Evolutionary conservation across 1,140 invertebrate species (phyloP), one percentile per base, ranked within the genome.

Genomic region (Euborellia annulipes): DNA sequence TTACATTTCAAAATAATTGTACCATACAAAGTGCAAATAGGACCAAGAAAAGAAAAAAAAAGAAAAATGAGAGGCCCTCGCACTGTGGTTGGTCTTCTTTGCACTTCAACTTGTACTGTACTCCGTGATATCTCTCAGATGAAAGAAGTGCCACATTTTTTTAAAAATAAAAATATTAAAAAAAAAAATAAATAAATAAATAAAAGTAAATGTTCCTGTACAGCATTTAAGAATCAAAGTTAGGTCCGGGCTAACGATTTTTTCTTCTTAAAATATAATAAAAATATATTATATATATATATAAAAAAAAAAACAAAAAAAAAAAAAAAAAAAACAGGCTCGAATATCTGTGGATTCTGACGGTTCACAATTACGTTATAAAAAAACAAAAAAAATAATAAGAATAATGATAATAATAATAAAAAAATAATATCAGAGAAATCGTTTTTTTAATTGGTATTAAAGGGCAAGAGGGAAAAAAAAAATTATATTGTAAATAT

Each of bases 201-300:
- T 58, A 53, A 49, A 60, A 63, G 59, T 63, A 60, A 65, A 67
- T 66, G 64, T 67, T 67, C 64, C 64, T 67, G 61, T 63, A 64
- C 64, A 66, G 62, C 64, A 66, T 66, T 66, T 66, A 66, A 65
- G 59, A 63, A 66, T 67, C 62, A 66, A 66, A 65, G 50, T 45
- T 52, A 52, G 48, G 50, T 49, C 50, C 49, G 50, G 50, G 50
- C 47, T 19, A 46, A 48, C 23, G 36, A 42, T 46, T 46, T 39
- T 49, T 46, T 42, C 50, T 42, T 42, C 44, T 44, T 45, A 46
- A n/a, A n/a, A n/a, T n/a, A n/a, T n/a, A n/a, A n/a, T n/a, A n/a
- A n/a, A n/a, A n/a, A n/a, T n/a, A n/a, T n/a, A n/a, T n/a, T n/a
- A n/a, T n/a, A n/a, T n/a, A n/a, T n/a, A n/a, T n/a, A n/a, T n/a